Base-by-base conservation (phyloP, 53 echinoderm and acorn worm species). In the Hippasteria phrygiana region DNA sequence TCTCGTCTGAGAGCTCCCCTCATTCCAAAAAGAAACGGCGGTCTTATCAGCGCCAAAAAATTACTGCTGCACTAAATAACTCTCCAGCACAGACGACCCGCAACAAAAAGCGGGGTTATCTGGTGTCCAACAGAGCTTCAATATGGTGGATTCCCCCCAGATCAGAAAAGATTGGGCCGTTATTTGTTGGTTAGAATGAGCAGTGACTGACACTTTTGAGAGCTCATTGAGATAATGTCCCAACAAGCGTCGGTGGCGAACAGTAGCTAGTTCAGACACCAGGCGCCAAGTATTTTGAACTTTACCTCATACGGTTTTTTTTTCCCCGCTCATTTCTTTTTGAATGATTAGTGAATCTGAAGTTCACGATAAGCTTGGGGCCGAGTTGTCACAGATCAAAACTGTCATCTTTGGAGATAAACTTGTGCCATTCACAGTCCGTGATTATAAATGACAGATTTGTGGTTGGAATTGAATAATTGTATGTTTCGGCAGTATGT, bases 211-310 rank as follows among this genome's bases (percentile, higher is more conserved):
- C 82, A 43, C 40, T 13, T 32, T 65, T 29, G 46, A 82, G 82
- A 65, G 82, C 26, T 64, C 43, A 17, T 64, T 65, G 28, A 63
- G 34, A 66, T 82, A 66, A 20, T 65, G 45, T 82, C 82, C 55
- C 78, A 82, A 82, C 82, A 66, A 82, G 64, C 50, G 38, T 29
- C 66, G 22, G 82, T 82, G 82, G 82, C 82, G 65, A 82, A 82
- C 82, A 37, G 82, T 82, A 82, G 82, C 82, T 32, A 40, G 5
- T 46, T 28, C 64, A 82, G 82, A 82, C 64, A 64, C 17, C 66
- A 82, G 82, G 46, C 82, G 82, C 82, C 82, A 82, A 82, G 82
- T 82, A 82, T 82, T 82, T 64, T 82, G 82, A 82, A 82, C 82
- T 82, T 46, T 17, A 28, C 42, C 66, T 20, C 43, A 42, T 62